Conservation (phyloP, 2,797 vertebrate genomes). For the Peromyscus aztecus region DNA sequence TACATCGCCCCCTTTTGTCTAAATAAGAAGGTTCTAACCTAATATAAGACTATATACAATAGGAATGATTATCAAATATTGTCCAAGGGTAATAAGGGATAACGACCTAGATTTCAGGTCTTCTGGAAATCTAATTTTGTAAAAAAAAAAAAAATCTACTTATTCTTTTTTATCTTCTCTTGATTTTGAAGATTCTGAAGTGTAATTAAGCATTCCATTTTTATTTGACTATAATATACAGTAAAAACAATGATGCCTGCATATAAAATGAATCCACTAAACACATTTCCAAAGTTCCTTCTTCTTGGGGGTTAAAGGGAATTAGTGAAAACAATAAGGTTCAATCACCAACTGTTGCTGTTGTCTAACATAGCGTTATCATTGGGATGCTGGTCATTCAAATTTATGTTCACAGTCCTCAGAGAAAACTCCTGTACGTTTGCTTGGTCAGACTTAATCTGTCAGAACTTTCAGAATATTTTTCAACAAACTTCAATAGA, state of each 20-base stretch:
- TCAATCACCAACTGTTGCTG: background rate
- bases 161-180: background rate
- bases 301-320: background rate
- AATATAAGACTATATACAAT: no score
- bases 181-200: slow-evolving; percentile 32
- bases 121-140: background rate
- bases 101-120: background rate
- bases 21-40: no score
- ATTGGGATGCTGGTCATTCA: background rate
- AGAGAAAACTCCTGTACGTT: background rate
- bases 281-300: background rate
- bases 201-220: slow-evolving; percentile 1
- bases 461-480: background rate
- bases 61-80: no score
- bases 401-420: background rate
- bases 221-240: background rate
- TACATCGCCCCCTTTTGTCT: no score
- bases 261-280: background rate
- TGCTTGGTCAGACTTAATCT: background rate
- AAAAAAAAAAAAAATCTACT: slow-evolving; percentile 21
- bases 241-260: background rate
- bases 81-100: no score
- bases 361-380: background rate
- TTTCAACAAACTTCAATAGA: background rate
- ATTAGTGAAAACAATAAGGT: background rate